Conservation (phyloP, 2,797 vertebrate species). For the Cetoscarus ocellatus region DNA sequence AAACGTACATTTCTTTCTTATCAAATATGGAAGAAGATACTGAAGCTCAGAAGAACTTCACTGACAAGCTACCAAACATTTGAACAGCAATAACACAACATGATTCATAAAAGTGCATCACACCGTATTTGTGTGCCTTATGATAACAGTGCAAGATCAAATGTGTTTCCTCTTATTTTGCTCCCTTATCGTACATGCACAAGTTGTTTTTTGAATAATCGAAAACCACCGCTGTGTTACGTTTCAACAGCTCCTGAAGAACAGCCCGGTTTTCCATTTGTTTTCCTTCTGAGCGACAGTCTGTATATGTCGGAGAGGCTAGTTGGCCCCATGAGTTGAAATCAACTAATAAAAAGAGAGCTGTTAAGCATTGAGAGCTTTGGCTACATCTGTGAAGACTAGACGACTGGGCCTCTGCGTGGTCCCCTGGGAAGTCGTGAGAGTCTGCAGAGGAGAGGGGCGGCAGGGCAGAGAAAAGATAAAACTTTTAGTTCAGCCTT, state of each 20-base stretch:
- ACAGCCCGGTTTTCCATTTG: slow-evolving; percentile 48
- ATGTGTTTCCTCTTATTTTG: slow-evolving; percentile 33
- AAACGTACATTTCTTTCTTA: slow-evolving; percentile 47
- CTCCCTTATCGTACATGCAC: slow-evolving; percentile 53
- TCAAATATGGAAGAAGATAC: slow-evolving; percentile 65
- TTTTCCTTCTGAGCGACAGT: slow-evolving; percentile 57
- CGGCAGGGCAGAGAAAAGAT: slow-evolving; percentile 26
- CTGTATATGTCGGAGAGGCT: slow-evolving; percentile 35
- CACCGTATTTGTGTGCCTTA: slow-evolving; percentile 53
- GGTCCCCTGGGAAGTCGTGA: slow-evolving; percentile 89
- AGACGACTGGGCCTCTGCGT: slow-evolving; percentile 95
- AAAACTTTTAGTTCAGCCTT: slow-evolving; percentile 21
- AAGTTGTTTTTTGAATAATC: neutral
- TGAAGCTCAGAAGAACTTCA: slow-evolving; percentile 57
- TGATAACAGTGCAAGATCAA: slow-evolving; percentile 70
- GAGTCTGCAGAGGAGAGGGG: slow-evolving; percentile 83
- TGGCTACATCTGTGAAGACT: slow-evolving; percentile 96
- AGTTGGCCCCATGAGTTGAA: slow-evolving; percentile 5
- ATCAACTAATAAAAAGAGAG: slow-evolving; percentile 41
- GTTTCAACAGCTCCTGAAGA: slow-evolving; percentile 28
- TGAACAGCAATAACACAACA: slow-evolving; percentile 56
- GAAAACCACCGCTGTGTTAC: slow-evolving; percentile 26
- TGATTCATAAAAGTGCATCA: slow-evolving; percentile 62
- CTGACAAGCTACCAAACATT: slow-evolving; percentile 59
- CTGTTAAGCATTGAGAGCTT: slow-evolving; percentile 92